These are phyloP conservation scores for Cabera pusaria DNA, from an alignment of 2,888 invertebrate genomes.

Conservation along the genomic window DNA sequence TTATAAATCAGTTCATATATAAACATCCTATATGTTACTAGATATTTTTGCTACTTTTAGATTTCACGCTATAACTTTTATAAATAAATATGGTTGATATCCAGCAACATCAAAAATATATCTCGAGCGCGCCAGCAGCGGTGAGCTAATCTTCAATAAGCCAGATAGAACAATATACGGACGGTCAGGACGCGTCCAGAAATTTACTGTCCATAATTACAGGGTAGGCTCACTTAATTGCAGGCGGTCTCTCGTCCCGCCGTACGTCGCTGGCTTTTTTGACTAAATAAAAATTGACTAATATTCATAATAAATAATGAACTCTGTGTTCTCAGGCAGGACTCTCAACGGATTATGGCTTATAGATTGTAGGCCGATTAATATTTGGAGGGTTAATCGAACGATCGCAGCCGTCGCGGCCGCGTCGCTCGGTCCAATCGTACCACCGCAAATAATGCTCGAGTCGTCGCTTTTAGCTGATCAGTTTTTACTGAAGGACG, in stretches of 20 bases:
- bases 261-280: conserved; percentile 71
- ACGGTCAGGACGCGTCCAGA: conserved; percentile 85
- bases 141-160: conserved; percentile 59
- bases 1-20: no score
- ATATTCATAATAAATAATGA: conserved; percentile 84
- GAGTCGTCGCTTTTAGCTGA: conserved; percentile 17
- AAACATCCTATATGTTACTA: no score
- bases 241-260: conserved; percentile 79
- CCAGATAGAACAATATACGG: conserved; percentile 76
- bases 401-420: conserved; percentile 42
- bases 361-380: conserved; percentile 74
- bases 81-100: conserved; percentile 27
- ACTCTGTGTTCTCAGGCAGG: conserved; percentile 74
- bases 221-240: conserved; percentile 92
- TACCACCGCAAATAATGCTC: conserved; percentile 20
- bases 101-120: conserved; percentile 23
- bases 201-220: conserved; percentile 94
- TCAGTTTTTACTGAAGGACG: conserved; percentile 8
- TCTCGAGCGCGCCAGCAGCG: conserved; percentile 26
- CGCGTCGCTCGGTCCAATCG: conserved; percentile 18
- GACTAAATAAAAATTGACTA: conserved; percentile 83
- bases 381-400: conserved; percentile 58
- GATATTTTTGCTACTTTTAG: no score
- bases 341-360: conserved; percentile 59
- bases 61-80: no score